A percentile compares a stretch with the other conserved stretches of the same genome.
These are phyloP conservation scores for Podarcis lilfordi DNA, from an alignment of 2,797 vertebrate genomes.

Conservation along the genomic window DNA sequence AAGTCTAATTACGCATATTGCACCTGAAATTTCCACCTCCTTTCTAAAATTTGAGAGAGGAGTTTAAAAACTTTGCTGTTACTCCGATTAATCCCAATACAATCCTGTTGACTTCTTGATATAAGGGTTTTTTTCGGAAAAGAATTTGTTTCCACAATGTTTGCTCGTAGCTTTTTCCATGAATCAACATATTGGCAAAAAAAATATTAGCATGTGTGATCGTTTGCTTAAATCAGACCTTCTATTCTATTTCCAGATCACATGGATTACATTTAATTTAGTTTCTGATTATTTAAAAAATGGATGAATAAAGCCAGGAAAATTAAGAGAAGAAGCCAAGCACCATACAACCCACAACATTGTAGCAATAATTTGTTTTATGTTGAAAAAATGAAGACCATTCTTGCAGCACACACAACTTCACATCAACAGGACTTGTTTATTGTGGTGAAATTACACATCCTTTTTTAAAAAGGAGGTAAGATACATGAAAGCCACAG, in stretches of 20 bases:
- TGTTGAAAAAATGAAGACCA: neutral
- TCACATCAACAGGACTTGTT: neutral
- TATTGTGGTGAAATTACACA: neutral
- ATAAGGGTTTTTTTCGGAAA: slow-evolving; percentile 20
- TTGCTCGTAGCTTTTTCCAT: slow-evolving; percentile 26
- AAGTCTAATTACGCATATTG: neutral
- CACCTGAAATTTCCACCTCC: neutral
- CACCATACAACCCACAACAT: neutral
- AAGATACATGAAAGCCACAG: no score
- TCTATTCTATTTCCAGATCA: slow-evolving; percentile 32
- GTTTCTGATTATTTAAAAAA: neutral
- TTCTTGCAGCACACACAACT: neutral
- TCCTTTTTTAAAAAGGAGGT: neutral
- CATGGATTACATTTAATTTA: slow-evolving; percentile 32
- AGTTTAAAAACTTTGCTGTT: slow-evolving; percentile 29
- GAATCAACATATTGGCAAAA: slow-evolving; percentile 35
- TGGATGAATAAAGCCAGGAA: no score
- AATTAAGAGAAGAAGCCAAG: neutral
- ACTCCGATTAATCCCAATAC: slow-evolving; percentile 39
- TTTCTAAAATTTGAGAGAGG: neutral
- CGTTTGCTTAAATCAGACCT: neutral
- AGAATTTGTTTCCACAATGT: slow-evolving; percentile 21
- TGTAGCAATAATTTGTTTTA: neutral
- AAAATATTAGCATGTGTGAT: neutral
- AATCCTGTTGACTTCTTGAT: slow-evolving; percentile 28